Evolutionary conservation across 2,797 vertebrate genomes (phyloP).

Genomic region (Argyrosomus regius): DNA sequence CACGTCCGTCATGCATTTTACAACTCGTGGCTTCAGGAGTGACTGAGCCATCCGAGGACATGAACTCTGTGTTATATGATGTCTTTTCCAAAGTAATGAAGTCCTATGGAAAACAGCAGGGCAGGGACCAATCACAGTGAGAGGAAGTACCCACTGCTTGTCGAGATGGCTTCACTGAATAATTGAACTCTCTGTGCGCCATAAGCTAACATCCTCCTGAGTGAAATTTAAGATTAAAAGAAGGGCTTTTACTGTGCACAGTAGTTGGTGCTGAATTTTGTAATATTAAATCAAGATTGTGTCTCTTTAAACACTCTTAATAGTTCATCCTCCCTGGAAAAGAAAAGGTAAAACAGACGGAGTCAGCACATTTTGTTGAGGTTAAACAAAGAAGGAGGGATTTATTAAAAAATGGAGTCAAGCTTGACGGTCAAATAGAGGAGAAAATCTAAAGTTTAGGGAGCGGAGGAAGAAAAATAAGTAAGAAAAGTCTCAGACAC

Average conservation of each 20-base stretch:
- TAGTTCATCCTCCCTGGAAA: background rate
- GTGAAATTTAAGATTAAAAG: conserved; percentile 49
- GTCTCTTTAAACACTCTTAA: conserved; percentile 21
- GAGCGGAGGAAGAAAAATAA: background rate
- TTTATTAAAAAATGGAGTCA: conserved; percentile 1
- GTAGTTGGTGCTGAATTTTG: conserved; percentile 15
- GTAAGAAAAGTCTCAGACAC: background rate
- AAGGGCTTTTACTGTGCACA: conserved; percentile 30
- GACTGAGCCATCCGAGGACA: conserved; percentile 36
- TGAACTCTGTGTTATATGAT: conserved; percentile 1
- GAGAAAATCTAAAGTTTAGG: conserved; percentile 5
- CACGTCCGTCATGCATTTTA: conserved; percentile 32
- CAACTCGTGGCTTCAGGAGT: conserved; percentile 10
- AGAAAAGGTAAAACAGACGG: background rate
- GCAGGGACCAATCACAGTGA: conserved; percentile 25
- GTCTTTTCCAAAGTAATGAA: conserved; percentile 43
- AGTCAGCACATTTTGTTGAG: conserved; percentile 42
- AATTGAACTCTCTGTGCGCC: conserved; percentile 48
- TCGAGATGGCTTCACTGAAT: conserved; percentile 55
- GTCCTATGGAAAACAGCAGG: conserved; percentile 39
- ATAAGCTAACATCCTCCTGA: conserved; percentile 46
- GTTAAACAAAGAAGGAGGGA: conserved; percentile 18
- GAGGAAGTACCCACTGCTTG: conserved; percentile 53
- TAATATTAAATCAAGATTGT: conserved; percentile 36
- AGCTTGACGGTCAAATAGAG: conserved; percentile 5